Evolutionary conservation across 2,888 invertebrate species (phyloP).

Genomic region (Caenorhabditis wallacei): DNA sequence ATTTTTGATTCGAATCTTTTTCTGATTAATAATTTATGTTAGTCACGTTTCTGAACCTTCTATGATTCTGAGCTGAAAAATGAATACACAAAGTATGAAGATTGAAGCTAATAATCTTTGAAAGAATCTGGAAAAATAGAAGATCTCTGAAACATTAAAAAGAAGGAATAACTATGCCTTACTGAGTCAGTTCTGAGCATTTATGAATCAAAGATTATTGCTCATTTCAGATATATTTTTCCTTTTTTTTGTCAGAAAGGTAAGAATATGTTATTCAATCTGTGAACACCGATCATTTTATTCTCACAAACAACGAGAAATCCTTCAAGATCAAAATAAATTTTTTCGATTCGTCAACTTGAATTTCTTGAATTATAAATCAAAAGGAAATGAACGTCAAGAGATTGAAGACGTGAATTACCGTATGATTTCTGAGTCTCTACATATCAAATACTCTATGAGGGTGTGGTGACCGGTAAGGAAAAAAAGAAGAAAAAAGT

Average conservation of each 20-base stretch:
- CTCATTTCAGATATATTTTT: background rate
- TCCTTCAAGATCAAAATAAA: constrained; percentile 4
- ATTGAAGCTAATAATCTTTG: background rate
- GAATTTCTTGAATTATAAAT: background rate
- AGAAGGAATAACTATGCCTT: background rate
- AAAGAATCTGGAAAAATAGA: background rate
- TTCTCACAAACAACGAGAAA: constrained; percentile 1
- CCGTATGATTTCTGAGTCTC: constrained; percentile 14
- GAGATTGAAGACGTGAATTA: constrained; percentile 7
- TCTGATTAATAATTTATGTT: constrained; percentile 28
- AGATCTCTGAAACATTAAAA: background rate
- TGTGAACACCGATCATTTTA: constrained; percentile 18
- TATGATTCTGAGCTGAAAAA: background rate
- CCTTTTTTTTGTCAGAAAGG: constrained; percentile 9
- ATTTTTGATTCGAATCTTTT: constrained; percentile 18
- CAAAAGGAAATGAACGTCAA: constrained; percentile 8
- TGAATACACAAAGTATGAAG: constrained; percentile 5
- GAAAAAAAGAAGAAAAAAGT: constrained; percentile 21
- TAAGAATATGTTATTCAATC: constrained; percentile 27
- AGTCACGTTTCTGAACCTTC: constrained; percentile 23
- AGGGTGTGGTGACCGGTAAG: constrained; percentile 23
- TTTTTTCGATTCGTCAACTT: background rate
- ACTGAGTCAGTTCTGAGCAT: background rate
- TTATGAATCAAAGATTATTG: background rate
- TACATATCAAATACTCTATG: constrained; percentile 2